Percentiles rank a stretch among this genome's conserved stretches.
These are phyloP conservation scores for Halcyon smyrnensis DNA, from an alignment of 2,797 vertebrate genomes.

Conservation along the genomic window DNA sequence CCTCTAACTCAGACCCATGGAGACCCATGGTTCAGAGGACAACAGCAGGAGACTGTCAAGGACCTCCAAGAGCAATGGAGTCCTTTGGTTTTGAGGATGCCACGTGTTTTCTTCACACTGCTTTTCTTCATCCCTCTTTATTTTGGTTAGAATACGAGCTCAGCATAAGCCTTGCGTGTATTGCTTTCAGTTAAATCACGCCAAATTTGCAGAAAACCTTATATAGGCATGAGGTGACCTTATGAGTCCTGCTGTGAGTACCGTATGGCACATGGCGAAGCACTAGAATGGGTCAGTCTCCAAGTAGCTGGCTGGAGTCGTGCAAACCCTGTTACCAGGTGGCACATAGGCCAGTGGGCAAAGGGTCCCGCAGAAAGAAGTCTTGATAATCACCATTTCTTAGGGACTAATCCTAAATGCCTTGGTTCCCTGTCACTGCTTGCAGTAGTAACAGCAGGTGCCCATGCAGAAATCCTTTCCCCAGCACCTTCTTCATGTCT, in stretches of 20 bases:
- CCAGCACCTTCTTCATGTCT: conserved; percentile 43
- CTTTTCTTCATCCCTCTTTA: background rate
- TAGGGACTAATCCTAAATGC: conserved; percentile 49
- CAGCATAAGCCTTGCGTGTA: background rate
- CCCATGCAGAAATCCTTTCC: conserved; percentile 21
- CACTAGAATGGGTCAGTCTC: background rate
- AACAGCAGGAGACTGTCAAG: background rate
- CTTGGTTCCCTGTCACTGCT: conserved; percentile 31
- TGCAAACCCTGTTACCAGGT: conserved; percentile 38
- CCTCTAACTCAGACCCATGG: background rate
- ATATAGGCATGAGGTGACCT: background rate
- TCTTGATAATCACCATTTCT: conserved; percentile 50
- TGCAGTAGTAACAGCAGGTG: conserved; percentile 41
- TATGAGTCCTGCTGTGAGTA: background rate
- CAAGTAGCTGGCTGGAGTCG: background rate
- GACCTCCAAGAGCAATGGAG: background rate
- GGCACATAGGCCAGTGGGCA: background rate
- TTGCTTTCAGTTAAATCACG: background rate
- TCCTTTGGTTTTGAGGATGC: background rate
- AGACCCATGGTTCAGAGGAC: background rate
- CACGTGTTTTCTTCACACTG: fast-evolving
- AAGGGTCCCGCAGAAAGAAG: conserved; percentile 38
- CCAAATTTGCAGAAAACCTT: conserved; percentile 36
- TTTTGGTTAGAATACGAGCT: background rate
- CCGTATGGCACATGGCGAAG: background rate